Base-by-base conservation (phyloP, 64 coral and sea anemone species). In the Anthopleura sola region DNA sequence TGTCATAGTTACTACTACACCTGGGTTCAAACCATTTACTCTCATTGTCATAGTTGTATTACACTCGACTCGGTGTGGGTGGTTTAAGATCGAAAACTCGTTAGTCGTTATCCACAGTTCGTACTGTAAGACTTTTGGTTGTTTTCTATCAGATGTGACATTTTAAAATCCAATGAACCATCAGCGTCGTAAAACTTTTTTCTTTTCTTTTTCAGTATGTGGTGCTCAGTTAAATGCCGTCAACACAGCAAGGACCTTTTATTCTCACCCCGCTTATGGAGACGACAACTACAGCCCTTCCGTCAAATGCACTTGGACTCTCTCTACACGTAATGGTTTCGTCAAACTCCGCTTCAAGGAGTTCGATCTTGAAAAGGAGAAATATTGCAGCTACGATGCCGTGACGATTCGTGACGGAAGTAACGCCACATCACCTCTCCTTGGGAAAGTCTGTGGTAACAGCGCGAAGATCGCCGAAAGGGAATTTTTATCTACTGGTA, bases 281-380 rank as follows among this genome's bases (percentile, higher is more conserved):
- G 83, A 87, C 69, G 86, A 91, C 28, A 92, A 90, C 58, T 99
- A 99, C 60, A 62, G 56, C 39, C 68, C 90, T 2, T 94, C 91
- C 44, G 76, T 84, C 39, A 91, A 85, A 50, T 99, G 96, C 51
- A 18, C 32, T 9, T 99, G 96, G 96, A 83, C 75, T 23, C 49
- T 99, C 12, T 75, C 92, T 2, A 68, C 96, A 39, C 90, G 92
- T 24, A 78, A 85, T 85, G 96, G 92, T 4, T 81, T 89, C 34
- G 91, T 99, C 58, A 82, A 76, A 37, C 84, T 99, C 11, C 85
- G 86, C 76, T 95, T 99, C 75, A 92, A 90, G 32, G 79, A 92
- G 32, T 99, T 99, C 37, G 96, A 99, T 28, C 24, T 99, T 16
- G 96, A 99, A 33, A 90, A 87, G 2, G 93, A 99, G 32, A 81